phyloP scores from a whole-genome alignment of 2,888 invertebrate species.

The Meteorus cinctellus region DNA sequence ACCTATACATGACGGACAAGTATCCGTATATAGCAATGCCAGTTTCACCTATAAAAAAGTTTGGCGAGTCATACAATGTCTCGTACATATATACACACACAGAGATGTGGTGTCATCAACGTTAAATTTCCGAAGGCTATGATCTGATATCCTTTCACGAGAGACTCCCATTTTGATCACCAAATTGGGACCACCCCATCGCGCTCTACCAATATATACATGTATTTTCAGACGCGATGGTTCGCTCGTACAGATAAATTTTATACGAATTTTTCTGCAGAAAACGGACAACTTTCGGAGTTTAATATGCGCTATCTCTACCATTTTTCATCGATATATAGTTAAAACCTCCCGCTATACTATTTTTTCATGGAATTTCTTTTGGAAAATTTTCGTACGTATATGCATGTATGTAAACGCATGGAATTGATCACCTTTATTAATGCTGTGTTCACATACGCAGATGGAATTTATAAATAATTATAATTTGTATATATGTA shows the following conservation, averaged over 20 bases:
- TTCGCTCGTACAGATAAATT: not conserved
- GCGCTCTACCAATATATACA: not conserved
- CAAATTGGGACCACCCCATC: conserved; percentile 6
- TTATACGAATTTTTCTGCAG: not conserved
- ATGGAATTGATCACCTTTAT: too few relatives aligned
- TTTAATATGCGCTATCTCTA: not conserved
- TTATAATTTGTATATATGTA: not conserved
- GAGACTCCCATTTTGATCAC: not conserved
- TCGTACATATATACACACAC: not conserved
- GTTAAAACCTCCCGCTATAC: not conserved
- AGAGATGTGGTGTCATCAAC: not conserved
- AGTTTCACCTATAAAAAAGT: not conserved
- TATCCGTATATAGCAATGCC: not conserved
- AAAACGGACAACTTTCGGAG: not conserved
- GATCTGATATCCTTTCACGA: not conserved
- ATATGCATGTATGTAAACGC: too few relatives aligned
- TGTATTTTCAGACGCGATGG: not conserved
- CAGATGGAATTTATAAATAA: too few relatives aligned
- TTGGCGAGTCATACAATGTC: not conserved
- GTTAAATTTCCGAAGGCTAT: conserved; percentile 13
- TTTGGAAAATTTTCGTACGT: too few relatives aligned
- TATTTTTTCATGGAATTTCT: not conserved
- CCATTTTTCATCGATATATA: not conserved
- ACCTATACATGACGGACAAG: not conserved
- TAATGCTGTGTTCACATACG: too few relatives aligned